These are phyloP conservation scores for Pogoniulus pusillus DNA, from an alignment of 2,797 vertebrate species.

Conservation along the genomic window DNA sequence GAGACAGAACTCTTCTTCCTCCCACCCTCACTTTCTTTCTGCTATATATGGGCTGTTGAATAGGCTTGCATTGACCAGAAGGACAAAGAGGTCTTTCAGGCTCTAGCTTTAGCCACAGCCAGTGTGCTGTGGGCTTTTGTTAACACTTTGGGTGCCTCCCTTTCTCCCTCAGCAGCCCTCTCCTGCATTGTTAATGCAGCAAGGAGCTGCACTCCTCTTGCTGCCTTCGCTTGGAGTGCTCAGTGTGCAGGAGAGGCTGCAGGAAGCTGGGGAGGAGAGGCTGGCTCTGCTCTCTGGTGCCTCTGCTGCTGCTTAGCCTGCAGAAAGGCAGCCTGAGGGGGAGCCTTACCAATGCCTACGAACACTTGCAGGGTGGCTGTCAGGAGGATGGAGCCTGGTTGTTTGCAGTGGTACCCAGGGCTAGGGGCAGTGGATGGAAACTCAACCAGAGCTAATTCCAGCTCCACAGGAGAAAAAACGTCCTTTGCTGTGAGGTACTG, in stretches of 20 bases:
- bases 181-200: conserved; percentile 53
- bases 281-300: too few relatives aligned
- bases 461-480: too few relatives aligned
- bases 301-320: too few relatives aligned
- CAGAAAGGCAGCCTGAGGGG: too few relatives aligned
- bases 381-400: too few relatives aligned
- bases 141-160: conserved; percentile 19
- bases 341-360: too few relatives aligned
- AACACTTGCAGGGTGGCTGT: too few relatives aligned
- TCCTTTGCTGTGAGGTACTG: too few relatives aligned
- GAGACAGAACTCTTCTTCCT: conserved; percentile 63
- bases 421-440: too few relatives aligned
- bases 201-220: conserved; percentile 16
- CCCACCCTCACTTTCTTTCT: conserved; percentile 40
- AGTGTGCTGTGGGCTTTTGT: conserved; percentile 69
- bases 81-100: conserved; percentile 77
- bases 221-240: conserved; percentile 44
- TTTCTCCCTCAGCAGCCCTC: conserved; percentile 51
- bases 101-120: conserved; percentile 31
- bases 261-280: not conserved
- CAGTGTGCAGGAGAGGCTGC: conserved; percentile 30
- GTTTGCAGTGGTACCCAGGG: too few relatives aligned
- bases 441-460: too few relatives aligned
- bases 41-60: conserved; percentile 64
- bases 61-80: conserved; percentile 72